phyloP scores from a whole-genome alignment of 2,113 vertebrate genomes.

The Platysteira castanea region DNA sequence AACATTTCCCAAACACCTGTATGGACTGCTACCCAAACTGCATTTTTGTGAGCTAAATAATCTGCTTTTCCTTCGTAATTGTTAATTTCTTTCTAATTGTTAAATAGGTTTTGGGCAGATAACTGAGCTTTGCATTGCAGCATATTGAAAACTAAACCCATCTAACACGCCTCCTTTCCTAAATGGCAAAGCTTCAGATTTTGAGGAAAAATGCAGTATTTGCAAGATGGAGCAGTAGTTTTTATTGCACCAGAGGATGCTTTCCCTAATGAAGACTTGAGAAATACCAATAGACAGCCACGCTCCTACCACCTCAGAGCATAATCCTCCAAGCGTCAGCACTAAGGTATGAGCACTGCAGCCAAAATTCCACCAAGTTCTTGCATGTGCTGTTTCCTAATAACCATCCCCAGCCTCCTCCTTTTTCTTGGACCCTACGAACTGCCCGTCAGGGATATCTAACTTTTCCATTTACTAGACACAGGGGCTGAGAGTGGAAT shows the following conservation, averaged over 20 bases:
- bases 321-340: neutral
- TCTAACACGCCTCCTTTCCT: neutral
- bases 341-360: neutral
- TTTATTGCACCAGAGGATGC: neutral
- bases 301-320: neutral
- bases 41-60: neutral
- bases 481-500: neutral
- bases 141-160: neutral
- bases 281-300: neutral
- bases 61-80: neutral
- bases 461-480: neutral
- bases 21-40: neutral
- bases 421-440: neutral
- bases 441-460: neutral
- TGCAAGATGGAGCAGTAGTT: neutral
- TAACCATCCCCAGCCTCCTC: neutral
- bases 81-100: neutral
- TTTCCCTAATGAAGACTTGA: neutral
- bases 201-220: neutral
- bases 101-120: neutral
- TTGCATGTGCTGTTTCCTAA: neutral
- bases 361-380: neutral
- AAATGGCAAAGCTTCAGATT: neutral
- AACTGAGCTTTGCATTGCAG: neutral
- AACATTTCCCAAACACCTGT: neutral